Base-by-base conservation (phyloP, 92 coral and sea anemone species). In the Bergia puertoricense region DNA sequence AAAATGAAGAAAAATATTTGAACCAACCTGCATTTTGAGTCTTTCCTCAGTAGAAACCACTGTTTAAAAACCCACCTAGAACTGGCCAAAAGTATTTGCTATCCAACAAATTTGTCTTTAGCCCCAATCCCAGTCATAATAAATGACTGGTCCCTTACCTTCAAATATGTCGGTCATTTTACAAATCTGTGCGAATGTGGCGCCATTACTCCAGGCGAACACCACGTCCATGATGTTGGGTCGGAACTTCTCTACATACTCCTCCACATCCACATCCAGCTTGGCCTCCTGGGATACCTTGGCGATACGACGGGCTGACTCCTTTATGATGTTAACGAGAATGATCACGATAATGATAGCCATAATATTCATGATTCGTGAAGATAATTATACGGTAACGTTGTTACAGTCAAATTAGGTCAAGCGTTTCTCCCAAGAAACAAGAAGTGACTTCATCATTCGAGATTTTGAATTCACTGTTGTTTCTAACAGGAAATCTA, bases 201-300 rank as follows among this genome's bases (percentile, higher is more conserved):
- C 98, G 9, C 99, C 99, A 45, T 97, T 97, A 22, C 98, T 96
- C 99, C 99, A 97, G 39, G 98, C 95, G 73, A 91, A 97, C 15
- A 97, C 98, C 18, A 97, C 94, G 71, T 97, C 99, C 99, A 97
- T 97, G 56, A 97, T 91, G 74, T 97, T 92, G n/a, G 99, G 99
- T 85, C 91, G 81, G 89, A 97, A 97, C 42, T 93, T 91, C 84
- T 94, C 98, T 20, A 97, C 99, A 45, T 97, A 97, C 15, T 96
- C 98, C 76, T 97, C 99, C 89, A 97, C 90, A 22, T 95, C 98
- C 7, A 97, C 68, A 36, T 95, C 94, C 82, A 97, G 95, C 89
- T 97, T 97, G 77, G 99, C 99, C 91, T 97, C 99, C 81, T 97
- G 98, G 18, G 99, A 95, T 18, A 97, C 99, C 75, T 97, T 97